These are phyloP conservation scores for Himalopsyche anomala DNA, from an alignment of 2,888 invertebrate genomes.

Conservation along the genomic window DNA sequence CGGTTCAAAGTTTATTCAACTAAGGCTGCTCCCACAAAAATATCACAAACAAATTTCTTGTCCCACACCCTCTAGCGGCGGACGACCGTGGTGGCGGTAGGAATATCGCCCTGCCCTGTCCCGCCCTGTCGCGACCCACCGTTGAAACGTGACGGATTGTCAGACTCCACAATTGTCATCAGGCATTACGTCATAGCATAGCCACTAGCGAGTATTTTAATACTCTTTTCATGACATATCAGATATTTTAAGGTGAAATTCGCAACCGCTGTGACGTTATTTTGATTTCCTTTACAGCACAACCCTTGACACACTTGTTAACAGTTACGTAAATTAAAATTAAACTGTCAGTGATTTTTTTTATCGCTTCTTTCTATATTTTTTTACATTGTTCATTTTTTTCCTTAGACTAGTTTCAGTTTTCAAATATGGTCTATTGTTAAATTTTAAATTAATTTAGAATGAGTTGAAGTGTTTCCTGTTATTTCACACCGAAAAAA, in stretches of 20 bases:
- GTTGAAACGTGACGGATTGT: conserved; percentile 14
- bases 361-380: background rate
- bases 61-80: background rate
- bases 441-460: background rate
- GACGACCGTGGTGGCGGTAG: background rate
- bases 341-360: background rate
- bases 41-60: conserved; percentile 1
- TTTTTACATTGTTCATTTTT: background rate
- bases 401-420: background rate
- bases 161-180: background rate
- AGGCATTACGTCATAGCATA: background rate
- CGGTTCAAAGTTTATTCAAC: background rate
- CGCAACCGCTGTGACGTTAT: background rate
- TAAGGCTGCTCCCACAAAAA: background rate
- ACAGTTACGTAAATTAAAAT: background rate
- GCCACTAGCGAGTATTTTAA: background rate
- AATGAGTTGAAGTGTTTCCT: too few relatives aligned
- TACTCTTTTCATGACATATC: background rate
- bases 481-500: too few relatives aligned
- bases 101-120: background rate
- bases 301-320: background rate
- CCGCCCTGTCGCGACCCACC: background rate
- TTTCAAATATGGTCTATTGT: background rate
- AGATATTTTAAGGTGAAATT: background rate
- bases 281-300: background rate